These are phyloP conservation scores for Synanthedon myopaeformis DNA, from an alignment of 2,888 invertebrate genomes.

Conservation along the genomic window DNA sequence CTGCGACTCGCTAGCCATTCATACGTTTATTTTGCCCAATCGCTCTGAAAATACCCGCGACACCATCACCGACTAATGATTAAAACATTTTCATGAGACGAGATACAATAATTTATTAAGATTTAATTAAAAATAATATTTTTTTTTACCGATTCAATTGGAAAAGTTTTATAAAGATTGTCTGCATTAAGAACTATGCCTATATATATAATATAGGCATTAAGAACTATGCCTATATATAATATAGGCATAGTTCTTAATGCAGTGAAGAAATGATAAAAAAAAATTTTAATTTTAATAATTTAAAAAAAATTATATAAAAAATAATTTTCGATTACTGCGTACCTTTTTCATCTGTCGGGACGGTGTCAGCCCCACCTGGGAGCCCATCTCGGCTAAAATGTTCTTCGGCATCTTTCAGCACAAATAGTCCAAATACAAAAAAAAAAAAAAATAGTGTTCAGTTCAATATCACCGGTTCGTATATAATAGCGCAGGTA, in stretches of 20 bases:
- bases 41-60: slow-evolving; percentile 28
- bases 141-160: too few species aligned
- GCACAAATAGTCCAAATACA: slow-evolving; percentile 26
- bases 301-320: too few species aligned
- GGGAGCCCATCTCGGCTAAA: slow-evolving; percentile 63
- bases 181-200: too few species aligned
- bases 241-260: too few species aligned
- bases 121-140: too few species aligned
- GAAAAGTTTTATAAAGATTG: too few species aligned
- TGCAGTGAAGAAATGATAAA: too few species aligned
- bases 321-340: too few species aligned
- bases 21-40: slow-evolving; percentile 26
- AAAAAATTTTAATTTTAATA: too few species aligned
- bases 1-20: slow-evolving; percentile 37
- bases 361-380: slow-evolving; percentile 56
- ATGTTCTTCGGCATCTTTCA: slow-evolving; percentile 60
- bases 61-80: slow-evolving; percentile 10
- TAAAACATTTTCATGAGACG: background rate
- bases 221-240: too few species aligned
- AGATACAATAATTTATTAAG: background rate
- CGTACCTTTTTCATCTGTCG: slow-evolving; percentile 51
- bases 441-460: slow-evolving; percentile 15
- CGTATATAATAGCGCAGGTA: slow-evolving; percentile 37
- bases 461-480: slow-evolving; percentile 33
- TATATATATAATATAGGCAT: too few species aligned